Evolutionary conservation across 2,113 vertebrate genomes (phyloP).

Genomic region (Peromyscus maniculatus): DNA sequence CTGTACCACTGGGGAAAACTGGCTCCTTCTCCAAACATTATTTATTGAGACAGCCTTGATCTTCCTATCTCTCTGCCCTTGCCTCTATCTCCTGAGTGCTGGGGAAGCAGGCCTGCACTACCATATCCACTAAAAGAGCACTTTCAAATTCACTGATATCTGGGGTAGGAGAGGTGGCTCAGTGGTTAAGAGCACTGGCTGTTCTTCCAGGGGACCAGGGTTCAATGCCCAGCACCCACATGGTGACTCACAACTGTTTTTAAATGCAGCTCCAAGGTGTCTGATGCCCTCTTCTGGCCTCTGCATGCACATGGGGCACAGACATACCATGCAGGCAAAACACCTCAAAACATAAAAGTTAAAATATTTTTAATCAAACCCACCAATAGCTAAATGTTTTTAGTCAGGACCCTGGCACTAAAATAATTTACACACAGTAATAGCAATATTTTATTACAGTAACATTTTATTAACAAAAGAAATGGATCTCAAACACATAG

Average conservation of each 20-base stretch:
- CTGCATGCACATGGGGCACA: background rate
- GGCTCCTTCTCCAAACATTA: constrained; percentile 23
- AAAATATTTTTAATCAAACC: background rate
- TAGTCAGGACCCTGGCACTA: constrained; percentile 8
- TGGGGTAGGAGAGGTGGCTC: background rate
- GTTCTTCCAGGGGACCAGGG: background rate
- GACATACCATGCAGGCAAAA: background rate
- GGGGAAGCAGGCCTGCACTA: background rate
- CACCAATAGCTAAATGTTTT: constrained; percentile 26
- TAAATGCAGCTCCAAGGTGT: no score
- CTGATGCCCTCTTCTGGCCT: background rate
- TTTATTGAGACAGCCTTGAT: background rate
- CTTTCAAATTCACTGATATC: background rate
- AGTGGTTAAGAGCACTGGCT: background rate
- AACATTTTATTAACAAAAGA: constrained; percentile 78
- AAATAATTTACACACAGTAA: constrained; percentile 69
- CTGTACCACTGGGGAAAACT: constrained; percentile 33
- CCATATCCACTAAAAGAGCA: background rate
- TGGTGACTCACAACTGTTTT: background rate
- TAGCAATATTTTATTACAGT: constrained; percentile 36
- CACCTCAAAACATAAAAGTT: background rate
- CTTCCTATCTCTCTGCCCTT: no score
- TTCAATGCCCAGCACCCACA: background rate
- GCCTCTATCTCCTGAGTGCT: background rate
- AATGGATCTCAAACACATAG: constrained; percentile 39